Conservation (phyloP, 2,113 vertebrate genomes). For the Poecile atricapillus region DNA sequence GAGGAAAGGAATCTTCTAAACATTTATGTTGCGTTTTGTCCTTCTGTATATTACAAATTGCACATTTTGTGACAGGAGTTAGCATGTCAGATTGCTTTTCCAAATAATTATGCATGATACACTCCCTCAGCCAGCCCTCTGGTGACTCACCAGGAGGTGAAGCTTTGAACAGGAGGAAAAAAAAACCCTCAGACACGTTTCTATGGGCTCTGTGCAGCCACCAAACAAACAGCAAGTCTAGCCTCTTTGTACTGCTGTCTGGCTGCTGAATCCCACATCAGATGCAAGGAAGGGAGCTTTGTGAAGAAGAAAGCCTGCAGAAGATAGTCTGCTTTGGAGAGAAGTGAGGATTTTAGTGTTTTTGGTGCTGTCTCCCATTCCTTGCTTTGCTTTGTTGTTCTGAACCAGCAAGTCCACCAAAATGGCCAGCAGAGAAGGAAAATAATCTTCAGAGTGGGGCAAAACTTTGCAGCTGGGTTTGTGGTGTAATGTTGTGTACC, state of each 20-base stretch:
- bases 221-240: conserved; percentile 1
- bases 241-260: not conserved
- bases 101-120: not conserved
- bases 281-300: not conserved
- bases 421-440: not conserved
- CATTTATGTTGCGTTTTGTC: not conserved
- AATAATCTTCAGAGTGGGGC: not conserved
- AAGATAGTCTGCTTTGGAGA: not conserved
- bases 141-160: conserved; percentile 24
- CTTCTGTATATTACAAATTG: not conserved
- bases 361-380: not conserved
- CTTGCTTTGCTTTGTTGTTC: not conserved
- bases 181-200: not conserved
- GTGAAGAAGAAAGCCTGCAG: not conserved
- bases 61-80: not conserved
- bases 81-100: not conserved
- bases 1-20: not conserved
- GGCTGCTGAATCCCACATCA: not conserved
- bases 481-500: too few species aligned
- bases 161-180: not conserved
- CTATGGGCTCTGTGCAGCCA: not conserved
- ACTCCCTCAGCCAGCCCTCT: not conserved
- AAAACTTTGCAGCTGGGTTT: not conserved
- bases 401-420: not conserved
- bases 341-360: not conserved